Evolutionary conservation across 2,113 vertebrate genomes (phyloP).

Genomic region (Tragelaphus strepsiceros): DNA sequence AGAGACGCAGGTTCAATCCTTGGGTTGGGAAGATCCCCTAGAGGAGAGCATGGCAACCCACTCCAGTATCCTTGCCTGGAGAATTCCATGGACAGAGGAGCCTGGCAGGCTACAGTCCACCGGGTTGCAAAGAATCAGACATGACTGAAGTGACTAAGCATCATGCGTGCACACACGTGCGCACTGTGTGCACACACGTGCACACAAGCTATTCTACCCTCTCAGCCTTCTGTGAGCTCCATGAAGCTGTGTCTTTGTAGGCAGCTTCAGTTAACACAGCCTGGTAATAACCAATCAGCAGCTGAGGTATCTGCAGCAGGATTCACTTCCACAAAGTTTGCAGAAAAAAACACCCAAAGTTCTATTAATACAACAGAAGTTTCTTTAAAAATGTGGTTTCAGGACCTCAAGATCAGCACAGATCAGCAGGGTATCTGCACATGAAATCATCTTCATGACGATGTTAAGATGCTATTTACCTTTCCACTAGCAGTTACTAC

Average conservation of each 20-base stretch:
- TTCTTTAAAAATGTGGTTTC: not conserved
- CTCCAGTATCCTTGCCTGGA: not conserved
- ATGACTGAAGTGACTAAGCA: not conserved
- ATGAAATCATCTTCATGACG: not conserved
- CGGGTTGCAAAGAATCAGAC: not conserved
- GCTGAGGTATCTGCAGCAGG: not conserved
- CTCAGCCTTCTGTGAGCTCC: not conserved
- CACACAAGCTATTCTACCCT: not conserved
- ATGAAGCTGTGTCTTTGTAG: not conserved
- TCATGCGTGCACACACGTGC: rapidly evolving
- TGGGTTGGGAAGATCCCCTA: not conserved
- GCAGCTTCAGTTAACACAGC: not conserved
- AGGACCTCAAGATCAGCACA: not conserved
- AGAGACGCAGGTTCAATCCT: not conserved
- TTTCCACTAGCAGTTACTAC: not conserved
- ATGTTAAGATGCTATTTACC: not conserved
- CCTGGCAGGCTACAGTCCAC: not conserved
- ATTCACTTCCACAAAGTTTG: not conserved
- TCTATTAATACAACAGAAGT: not conserved
- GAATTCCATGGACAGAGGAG: not conserved
- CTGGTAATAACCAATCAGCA: not conserved
- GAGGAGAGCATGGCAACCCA: not conserved
- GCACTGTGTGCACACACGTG: too few relatives aligned
- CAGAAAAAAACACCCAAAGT: not conserved
- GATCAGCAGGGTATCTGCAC: not conserved